Conservation (phyloP, 1,140 invertebrate genomes). For the Lucilia cuprina region DNA sequence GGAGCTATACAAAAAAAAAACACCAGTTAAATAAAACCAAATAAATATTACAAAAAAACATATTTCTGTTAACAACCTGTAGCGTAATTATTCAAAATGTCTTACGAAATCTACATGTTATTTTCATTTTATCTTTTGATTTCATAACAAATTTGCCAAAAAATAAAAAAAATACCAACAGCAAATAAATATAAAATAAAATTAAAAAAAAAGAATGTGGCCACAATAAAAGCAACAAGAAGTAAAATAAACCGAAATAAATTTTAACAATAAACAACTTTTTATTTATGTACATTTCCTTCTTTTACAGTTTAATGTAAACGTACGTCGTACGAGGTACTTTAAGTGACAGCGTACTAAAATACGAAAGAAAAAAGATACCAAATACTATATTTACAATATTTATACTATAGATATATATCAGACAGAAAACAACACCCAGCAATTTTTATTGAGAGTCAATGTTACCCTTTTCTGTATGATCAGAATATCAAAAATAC, state of each 20-base stretch:
- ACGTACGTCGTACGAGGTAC: background rate
- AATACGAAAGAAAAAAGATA: background rate
- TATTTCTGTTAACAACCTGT: slow-evolving; percentile 10
- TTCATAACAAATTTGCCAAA: slow-evolving; percentile 25
- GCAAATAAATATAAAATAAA: background rate
- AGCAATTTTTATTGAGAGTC: too few relatives aligned
- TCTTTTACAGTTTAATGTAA: background rate
- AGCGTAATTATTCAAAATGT: slow-evolving; percentile 32
- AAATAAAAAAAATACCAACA: background rate
- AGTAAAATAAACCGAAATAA: background rate
- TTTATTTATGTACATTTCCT: slow-evolving; percentile 8
- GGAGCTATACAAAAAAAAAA: background rate
- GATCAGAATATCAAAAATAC: too few relatives aligned
- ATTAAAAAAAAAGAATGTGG: background rate
- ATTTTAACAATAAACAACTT: slow-evolving; percentile 1
- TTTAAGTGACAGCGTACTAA: slow-evolving; percentile 2
- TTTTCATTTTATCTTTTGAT: background rate
- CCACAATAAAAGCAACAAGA: background rate
- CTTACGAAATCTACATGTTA: slow-evolving; percentile 21
- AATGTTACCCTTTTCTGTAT: too few relatives aligned
- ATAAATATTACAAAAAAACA: background rate
- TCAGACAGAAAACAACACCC: too few relatives aligned
- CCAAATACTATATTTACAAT: background rate
- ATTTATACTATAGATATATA: too few relatives aligned
- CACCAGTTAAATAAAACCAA: background rate